Percentiles rank a stretch among this genome's conserved stretches.
Conservation (phyloP, 2,888 invertebrate species). For the Aleiodes testaceus region DNA sequence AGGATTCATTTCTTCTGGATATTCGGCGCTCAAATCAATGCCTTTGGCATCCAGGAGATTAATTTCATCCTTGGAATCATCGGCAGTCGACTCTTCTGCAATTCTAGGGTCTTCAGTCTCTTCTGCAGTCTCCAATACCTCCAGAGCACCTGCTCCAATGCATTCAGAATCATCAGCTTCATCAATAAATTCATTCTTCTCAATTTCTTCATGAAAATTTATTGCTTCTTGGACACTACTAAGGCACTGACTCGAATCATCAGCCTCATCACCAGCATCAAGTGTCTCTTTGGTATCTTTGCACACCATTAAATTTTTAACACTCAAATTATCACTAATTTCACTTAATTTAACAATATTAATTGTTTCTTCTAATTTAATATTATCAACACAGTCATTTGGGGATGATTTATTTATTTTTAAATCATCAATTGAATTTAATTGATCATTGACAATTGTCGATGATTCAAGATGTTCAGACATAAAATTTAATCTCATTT, state of each 20-base stretch:
- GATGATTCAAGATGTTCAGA: constrained; percentile 72
- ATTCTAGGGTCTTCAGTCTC: not conserved
- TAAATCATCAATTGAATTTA: not conserved
- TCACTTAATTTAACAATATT: constrained; percentile 39
- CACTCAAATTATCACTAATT: constrained; percentile 38
- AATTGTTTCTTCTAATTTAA: constrained; percentile 19
- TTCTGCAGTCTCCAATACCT: not conserved
- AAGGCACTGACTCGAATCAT: constrained; percentile 45
- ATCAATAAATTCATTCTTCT: not conserved
- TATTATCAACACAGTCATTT: constrained; percentile 52
- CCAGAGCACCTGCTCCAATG: constrained; percentile 36
- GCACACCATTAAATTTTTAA: constrained; percentile 41
- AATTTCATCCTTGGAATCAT: constrained; percentile 30
- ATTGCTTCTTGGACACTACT: constrained; percentile 63
- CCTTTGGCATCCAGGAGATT: constrained; percentile 49
- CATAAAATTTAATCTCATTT: constrained; percentile 72
- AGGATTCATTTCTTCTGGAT: constrained; percentile 89
- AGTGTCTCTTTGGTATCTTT: constrained; percentile 65
- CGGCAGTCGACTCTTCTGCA: not conserved
- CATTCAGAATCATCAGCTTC: not conserved
- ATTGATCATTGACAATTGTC: constrained; percentile 72
- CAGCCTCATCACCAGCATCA: constrained; percentile 41
- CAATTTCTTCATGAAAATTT: constrained; percentile 57
- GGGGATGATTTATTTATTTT: constrained; percentile 70
- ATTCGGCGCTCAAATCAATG: constrained; percentile 69